Conservation (phyloP, 2,888 invertebrate genomes). For the Rhodophaea formosa region DNA sequence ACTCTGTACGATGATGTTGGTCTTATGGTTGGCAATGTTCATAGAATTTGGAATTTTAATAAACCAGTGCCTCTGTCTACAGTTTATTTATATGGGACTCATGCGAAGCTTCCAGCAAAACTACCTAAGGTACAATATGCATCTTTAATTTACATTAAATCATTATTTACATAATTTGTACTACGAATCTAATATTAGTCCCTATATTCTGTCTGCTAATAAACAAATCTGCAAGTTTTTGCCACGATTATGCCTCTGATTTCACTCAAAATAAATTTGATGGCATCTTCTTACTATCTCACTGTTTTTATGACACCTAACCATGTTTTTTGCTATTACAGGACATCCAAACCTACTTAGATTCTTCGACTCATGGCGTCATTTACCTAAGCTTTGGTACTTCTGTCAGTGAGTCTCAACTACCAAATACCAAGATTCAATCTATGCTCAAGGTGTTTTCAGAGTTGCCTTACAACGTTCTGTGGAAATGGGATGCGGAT, state of each 20-base stretch:
- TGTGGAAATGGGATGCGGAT: slow-evolving; percentile 58
- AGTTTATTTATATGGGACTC: not conserved
- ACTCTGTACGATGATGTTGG: not conserved
- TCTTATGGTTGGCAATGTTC: not conserved
- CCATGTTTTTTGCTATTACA: slow-evolving; percentile 10
- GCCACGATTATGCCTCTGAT: too few relatives aligned
- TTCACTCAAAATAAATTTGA: too few relatives aligned
- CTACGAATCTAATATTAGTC: too few relatives aligned
- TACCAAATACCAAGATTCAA: slow-evolving; percentile 38
- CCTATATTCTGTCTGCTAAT: too few relatives aligned
- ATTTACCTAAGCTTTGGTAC: slow-evolving; percentile 49
- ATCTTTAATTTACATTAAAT: too few relatives aligned
- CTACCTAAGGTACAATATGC: not conserved
- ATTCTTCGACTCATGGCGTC: slow-evolving; percentile 46
- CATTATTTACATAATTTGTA: too few relatives aligned
- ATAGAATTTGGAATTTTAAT: not conserved
- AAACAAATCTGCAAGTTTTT: too few relatives aligned
- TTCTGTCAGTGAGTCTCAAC: slow-evolving; percentile 37
- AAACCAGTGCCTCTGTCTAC: not conserved
- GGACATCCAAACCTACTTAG: slow-evolving; percentile 39
- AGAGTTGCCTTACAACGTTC: slow-evolving; percentile 48
- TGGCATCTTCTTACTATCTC: too few relatives aligned
- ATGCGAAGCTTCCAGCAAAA: not conserved
- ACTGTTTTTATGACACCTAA: too few relatives aligned
- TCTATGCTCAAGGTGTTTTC: slow-evolving; percentile 45